Conservation (phyloP, 2,113 vertebrate species). For the Ifrita kowaldi region DNA sequence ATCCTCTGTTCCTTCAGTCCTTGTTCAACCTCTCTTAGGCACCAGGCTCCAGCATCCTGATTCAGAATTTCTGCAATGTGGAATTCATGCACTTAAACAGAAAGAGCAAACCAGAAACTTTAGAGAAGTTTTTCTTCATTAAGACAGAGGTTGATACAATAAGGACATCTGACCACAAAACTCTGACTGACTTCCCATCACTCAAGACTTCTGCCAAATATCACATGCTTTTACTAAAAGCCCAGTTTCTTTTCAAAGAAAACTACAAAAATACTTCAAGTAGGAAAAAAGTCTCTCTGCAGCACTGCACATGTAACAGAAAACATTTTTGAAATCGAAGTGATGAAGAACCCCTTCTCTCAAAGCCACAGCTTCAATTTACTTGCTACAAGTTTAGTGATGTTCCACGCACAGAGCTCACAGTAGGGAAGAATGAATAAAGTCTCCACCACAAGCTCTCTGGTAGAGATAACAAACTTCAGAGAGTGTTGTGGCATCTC, state of each 20-base stretch:
- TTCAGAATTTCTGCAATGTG: neutral
- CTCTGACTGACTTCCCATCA: neutral
- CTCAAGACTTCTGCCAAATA: neutral
- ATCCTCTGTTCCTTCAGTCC: neutral
- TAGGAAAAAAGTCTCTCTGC: neutral
- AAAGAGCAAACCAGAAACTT: neutral
- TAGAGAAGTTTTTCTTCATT: accelerated
- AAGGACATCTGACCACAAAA: neutral
- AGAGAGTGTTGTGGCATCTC: neutral
- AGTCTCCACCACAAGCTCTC: accelerated
- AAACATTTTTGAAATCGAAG: neutral
- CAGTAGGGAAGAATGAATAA: neutral
- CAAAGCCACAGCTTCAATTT: neutral
- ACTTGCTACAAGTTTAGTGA: neutral
- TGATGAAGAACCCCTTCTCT: neutral
- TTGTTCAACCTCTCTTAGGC: neutral
- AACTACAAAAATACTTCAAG: neutral
- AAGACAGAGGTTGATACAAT: neutral
- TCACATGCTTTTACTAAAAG: neutral
- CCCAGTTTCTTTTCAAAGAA: neutral
- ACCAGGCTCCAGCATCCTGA: neutral
- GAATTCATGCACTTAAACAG: neutral
- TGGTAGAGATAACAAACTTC: neutral
- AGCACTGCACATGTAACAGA: neutral
- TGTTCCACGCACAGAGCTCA: accelerated